These are phyloP conservation scores for Eupithecia abbreviata DNA, from an alignment of 2,888 invertebrate genomes.

Conservation along the genomic window DNA sequence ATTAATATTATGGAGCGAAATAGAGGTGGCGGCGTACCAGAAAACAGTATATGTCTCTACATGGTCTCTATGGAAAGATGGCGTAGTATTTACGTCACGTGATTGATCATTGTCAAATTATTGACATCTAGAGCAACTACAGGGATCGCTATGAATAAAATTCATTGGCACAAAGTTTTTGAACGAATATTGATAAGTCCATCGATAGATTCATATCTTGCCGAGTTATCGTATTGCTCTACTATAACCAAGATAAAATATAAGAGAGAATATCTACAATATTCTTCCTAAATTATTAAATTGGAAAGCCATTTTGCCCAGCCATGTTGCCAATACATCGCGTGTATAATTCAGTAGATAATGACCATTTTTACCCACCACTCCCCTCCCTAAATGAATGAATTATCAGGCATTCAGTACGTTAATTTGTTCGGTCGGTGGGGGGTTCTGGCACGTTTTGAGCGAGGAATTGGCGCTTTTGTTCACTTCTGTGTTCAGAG, in stretches of 20 bases:
- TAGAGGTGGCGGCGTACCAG: not conserved
- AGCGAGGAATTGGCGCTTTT: constrained; percentile 18
- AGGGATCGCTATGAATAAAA: not conserved
- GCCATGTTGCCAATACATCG: constrained; percentile 21
- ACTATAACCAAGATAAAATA: not conserved
- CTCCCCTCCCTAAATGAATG: constrained; percentile 61
- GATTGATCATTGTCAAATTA: not conserved
- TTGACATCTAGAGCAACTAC: not conserved
- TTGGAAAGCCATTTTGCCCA: not conserved
- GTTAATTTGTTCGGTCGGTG: constrained; percentile 48
- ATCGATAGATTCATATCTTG: not conserved
- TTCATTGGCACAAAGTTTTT: not conserved
- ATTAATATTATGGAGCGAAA: not conserved
- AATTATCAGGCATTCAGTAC: constrained; percentile 57
- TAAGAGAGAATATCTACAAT: not conserved
- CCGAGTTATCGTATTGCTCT: not conserved
- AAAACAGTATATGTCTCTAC: not conserved
- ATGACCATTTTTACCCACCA: constrained; percentile 34
- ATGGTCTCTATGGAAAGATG: not conserved
- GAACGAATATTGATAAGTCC: not conserved
- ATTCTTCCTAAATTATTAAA: not conserved
- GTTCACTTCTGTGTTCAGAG: constrained; percentile 5
- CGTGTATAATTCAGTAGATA: constrained; percentile 31
- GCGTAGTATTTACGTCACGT: not conserved
- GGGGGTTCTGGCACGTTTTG: constrained; percentile 29